These are phyloP conservation scores for Hirudinaria manillensis DNA, from an alignment of 2,888 invertebrate species.

Conservation along the genomic window DNA sequence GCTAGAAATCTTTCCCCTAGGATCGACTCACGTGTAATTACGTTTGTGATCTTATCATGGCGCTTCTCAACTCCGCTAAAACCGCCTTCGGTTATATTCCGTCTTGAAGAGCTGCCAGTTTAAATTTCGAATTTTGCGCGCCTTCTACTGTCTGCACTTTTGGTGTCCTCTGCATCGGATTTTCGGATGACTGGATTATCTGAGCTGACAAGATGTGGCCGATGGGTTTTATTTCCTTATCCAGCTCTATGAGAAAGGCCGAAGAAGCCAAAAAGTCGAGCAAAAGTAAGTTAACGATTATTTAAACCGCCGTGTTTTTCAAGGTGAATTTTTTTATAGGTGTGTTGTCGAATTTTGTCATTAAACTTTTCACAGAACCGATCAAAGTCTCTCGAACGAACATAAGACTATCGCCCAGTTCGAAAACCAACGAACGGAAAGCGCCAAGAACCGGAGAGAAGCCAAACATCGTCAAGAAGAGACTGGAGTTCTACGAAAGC, in stretches of 20 bases:
- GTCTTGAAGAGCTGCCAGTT: no score
- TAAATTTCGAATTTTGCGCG: no score
- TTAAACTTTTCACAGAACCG: neutral
- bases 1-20: no score
- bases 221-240: slow-evolving; percentile 7
- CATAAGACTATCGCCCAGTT: neutral
- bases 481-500: slow-evolving; percentile 15
- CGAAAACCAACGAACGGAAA: neutral
- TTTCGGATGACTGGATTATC: no score
- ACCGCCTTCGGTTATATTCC: no score
- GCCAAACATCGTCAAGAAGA: slow-evolving; percentile 9
- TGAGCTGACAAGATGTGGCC: neutral
- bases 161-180: no score
- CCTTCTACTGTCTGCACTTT: no score
- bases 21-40: no score
- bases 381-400: neutral
- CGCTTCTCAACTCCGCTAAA: no score
- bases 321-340: neutral
- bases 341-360: neutral
- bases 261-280: neutral
- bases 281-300: neutral
- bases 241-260: neutral
- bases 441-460: neutral
- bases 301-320: neutral
- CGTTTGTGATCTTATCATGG: no score